Base-by-base conservation (phyloP, 2,888 invertebrate genomes). In the Stratiomys singularior region DNA sequence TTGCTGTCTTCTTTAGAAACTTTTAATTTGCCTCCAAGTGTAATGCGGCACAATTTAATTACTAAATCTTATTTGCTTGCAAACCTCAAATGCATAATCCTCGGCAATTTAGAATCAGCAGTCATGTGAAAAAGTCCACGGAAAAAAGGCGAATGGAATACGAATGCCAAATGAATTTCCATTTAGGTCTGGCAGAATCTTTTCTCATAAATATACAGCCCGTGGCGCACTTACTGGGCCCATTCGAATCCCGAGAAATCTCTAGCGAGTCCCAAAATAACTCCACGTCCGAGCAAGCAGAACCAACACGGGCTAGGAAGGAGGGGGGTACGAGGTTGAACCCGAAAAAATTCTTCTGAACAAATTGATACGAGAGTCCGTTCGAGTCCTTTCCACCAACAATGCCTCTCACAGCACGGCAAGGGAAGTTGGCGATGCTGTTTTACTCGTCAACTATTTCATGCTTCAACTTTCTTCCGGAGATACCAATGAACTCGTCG, bases 51-150 rank as follows among this genome's bases (percentile, higher is more conserved):
- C 52, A 52, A 52, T 13, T 52, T 52, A 52, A 52, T 18, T 52
- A 52, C 52, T 52, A 52, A 52, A 52, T 52, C 52, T 52, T 52
- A 52, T 52, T 52, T 52, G 15, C 15, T 52, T 52, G 52, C 52
- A n/a, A 44, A 18, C 18, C 52, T 18, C 52, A 52, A 13, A 52
- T n/a, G 52, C 3, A 52, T 18, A 18, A 52, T 52, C 18, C 52
- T 18, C 18, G 15, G 15, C 18, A 2, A n/a, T 52, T 52, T 13
- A 18, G 7, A 52, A 52, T 52, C 52, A 18, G 7, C 52, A 52
- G 15, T 15, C 15, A 18, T 52, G 52, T 15, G 52, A 52, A 52
- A 52, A 13, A 52, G 52, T 18, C 52, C 52, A 52, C 4, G 3
- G 18, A 52, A 18, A n/a, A n/a, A 52, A 52, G 52, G 15, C 18